Evolutionary conservation across 2,797 vertebrate species (phyloP), one percentile per base, ranked within the genome.

Genomic region (Megaceryle alcyon): DNA sequence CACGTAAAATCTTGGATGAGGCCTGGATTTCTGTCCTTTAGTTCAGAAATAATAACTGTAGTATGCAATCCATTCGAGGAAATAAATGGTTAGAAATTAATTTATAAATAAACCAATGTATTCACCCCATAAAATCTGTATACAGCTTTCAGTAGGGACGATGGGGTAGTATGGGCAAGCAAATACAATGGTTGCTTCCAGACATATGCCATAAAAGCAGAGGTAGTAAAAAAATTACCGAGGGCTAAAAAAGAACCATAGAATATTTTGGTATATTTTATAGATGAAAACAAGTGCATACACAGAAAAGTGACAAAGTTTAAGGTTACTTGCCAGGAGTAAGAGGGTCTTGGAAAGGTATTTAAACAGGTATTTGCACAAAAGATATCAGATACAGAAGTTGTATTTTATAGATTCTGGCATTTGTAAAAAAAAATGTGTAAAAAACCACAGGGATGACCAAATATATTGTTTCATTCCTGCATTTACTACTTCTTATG

Each of bases 361-460:
- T 35, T 68, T 46, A 5, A n/a, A 75, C 64, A 59, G 1, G 2
- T 31, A 46, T 76, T 82, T 72, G 6, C 19, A 66, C 22, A 82
- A 61, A 79, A 11, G 3, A 29, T 43, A 46, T 12, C 21, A 86
- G 33, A n/a, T 44, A 66, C 9, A 60, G 26, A 73, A 29, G 6
- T 7, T 72, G 5, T 51, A 29, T 82, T 82, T 56, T 56, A 44
- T 16, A 68, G 15, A 28, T 56, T 21, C 29, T 79, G 33, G 33
- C 7, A 48, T 51, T 69, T 66, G 17, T 3, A 81, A 78, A 76
- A 31, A 31, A 33, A 54, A 35, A 4, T 19, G 3, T 6, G 14
- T 2, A 12, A 35, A 81, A 66, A 57, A 8, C 0, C 6, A 18
- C 22, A 3, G 4, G 1, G 5, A 51, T 87, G 22, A 31, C 23